Conservation (phyloP, 2,888 invertebrate genomes). For the Clunio marinus region DNA sequence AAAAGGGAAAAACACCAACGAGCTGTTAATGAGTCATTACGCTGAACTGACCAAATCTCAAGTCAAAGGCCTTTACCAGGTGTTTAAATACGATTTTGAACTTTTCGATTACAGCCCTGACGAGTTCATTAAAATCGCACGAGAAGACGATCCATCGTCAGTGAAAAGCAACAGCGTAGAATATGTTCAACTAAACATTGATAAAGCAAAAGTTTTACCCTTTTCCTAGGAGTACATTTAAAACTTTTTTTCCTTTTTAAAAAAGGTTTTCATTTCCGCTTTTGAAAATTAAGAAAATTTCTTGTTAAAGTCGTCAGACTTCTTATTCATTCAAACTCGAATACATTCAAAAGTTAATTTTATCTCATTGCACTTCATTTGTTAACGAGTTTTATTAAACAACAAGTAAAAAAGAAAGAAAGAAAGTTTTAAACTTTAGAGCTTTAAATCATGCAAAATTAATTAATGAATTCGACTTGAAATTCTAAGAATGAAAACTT, state of each 20-base stretch:
- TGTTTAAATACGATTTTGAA: constrained; percentile 82
- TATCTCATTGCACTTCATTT: no score
- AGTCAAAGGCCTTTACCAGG: constrained; percentile 69
- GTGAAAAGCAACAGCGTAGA: not conserved
- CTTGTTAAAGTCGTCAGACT: no score
- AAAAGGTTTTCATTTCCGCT: not conserved
- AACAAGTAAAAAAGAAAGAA: no score
- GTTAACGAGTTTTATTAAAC: no score
- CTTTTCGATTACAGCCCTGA: constrained; percentile 79
- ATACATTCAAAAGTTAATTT: no score
- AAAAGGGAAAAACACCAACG: constrained; percentile 67
- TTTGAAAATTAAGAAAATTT: not conserved
- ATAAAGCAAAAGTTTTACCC: constrained; percentile 23
- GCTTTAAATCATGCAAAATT: no score
- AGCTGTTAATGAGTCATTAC: constrained; percentile 70
- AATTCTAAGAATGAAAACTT: no score
- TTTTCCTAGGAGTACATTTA: constrained; percentile 32
- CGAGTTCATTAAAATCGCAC: constrained; percentile 61
- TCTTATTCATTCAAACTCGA: no score
- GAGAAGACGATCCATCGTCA: not conserved
- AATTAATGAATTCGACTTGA: no score
- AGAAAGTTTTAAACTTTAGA: constrained; percentile 8
- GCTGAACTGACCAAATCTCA: constrained; percentile 69
- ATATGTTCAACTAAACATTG: constrained; percentile 22
- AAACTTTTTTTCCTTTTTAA: not conserved